Conservation (phyloP, 2,113 vertebrate genomes). For the Xyliphius kryptos region DNA sequence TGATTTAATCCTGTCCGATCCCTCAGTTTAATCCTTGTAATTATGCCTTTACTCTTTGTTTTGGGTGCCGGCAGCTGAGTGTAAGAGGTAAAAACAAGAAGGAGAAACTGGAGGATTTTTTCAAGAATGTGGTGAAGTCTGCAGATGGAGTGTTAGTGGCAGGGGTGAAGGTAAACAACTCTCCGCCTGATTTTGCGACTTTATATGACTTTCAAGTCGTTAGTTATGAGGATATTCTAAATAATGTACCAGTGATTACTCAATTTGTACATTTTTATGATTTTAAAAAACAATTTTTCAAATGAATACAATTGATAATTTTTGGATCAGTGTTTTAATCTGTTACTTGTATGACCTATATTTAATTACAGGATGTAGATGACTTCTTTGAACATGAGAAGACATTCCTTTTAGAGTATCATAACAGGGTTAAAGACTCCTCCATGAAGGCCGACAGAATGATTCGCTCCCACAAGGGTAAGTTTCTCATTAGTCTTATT, state of each 20-base stretch:
- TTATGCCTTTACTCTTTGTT: constrained; percentile 2
- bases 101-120: constrained; percentile 97
- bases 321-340: too few species aligned
- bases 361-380: background rate
- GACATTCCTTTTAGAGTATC: constrained; percentile 96
- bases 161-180: constrained; percentile 82
- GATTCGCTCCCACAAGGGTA: constrained; percentile 98
- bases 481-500: too few species aligned
- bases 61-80: constrained; percentile 76
- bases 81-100: constrained; percentile 98
- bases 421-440: constrained; percentile 93
- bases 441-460: constrained; percentile 94
- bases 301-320: too few species aligned
- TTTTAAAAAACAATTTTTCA: too few species aligned
- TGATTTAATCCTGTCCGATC: too few species aligned
- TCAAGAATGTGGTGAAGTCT: constrained; percentile 97
- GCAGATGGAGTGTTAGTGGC: constrained; percentile 97
- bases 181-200: constrained; percentile 7
- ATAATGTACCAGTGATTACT: constrained; percentile 23
- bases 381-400: constrained; percentile 16
- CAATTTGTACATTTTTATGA: too few species aligned
- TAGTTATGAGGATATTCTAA: background rate
- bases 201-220: constrained; percentile 5
- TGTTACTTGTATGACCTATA: too few species aligned
- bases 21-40: too few species aligned